Base-by-base conservation (phyloP, 37 sponge, comb jelly and placozoan genomes). In the Eunapius fragilis region DNA sequence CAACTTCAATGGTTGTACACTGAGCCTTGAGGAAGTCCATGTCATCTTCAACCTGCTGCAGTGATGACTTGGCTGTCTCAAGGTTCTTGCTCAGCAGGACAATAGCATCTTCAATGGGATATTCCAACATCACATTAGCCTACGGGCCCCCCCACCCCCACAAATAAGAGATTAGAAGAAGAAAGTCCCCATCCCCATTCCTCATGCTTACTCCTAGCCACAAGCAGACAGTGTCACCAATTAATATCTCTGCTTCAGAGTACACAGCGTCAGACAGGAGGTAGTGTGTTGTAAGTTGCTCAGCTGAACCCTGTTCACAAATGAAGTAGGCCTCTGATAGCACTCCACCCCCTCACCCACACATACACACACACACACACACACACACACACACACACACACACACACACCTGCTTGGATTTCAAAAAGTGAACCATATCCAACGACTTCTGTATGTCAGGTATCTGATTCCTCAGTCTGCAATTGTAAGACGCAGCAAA, bases 61-160 rank as follows among this genome's bases (percentile, higher is more conserved):
- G 86, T 13, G 86, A 89, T 14, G 49, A 78, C 30, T 70, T 48
- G 2, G 98, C 98, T 37, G 92, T 69, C 28, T 76, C 77, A 9
- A 92, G 91, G 77, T 98, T 98, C 85, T 89, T 89, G 50, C 58
- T 72, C 31, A 98, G 82, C 80, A 98, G 73, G 25, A 68, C 81
- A 14, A 81, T 71, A 31, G 96, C 98, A 58, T 94, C 98, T 38
- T 90, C 96, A 33, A 95, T 90, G 0, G 92, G 80, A 83, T 98
- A 98, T 82, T 98, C 98, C 70, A 98, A 82, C 98, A 98, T 98
- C 25, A 94, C 94, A 80, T 98, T 98, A 37, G 98, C 98, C 95
- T 95, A 50, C 22, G 23, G 49, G 19, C n/a, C n/a, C n/a, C n/a
- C n/a, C n/a, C n/a, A n/a, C n/a, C n/a, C n/a, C n/a, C n/a, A n/a